Evolutionary conservation across 2,888 invertebrate species (phyloP).

Genomic region (Apodemia mormo): DNA sequence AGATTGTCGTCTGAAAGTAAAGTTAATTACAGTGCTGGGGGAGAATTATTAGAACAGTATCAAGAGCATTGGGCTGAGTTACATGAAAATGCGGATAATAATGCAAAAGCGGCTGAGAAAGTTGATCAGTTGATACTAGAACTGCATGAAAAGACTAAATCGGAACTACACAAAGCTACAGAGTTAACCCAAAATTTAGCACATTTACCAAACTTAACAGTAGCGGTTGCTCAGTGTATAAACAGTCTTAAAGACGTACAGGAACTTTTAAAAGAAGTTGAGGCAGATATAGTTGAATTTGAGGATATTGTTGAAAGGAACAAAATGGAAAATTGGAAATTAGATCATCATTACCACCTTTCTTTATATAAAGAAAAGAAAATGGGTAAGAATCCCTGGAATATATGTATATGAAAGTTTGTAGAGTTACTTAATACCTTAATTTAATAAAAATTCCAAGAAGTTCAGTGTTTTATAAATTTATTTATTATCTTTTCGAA

Average conservation of each 20-base stretch:
- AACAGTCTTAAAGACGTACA: slow-evolving; percentile 78
- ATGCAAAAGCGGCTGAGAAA: slow-evolving; percentile 83
- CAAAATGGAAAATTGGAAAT: slow-evolving; percentile 86
- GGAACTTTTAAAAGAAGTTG: slow-evolving; percentile 83
- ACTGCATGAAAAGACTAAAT: slow-evolving; percentile 57
- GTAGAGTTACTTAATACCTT: too few relatives aligned
- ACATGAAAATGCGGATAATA: slow-evolving; percentile 85
- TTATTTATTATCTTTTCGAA: too few relatives aligned
- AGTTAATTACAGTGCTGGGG: slow-evolving; percentile 83
- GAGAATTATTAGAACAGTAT: slow-evolving; percentile 85
- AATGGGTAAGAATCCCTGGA: slow-evolving; percentile 73
- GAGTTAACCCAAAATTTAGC: slow-evolving; percentile 62
- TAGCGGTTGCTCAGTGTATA: slow-evolving; percentile 75
- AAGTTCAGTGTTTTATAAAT: too few relatives aligned
- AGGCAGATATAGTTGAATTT: slow-evolving; percentile 83
- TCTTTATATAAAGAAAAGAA: slow-evolving; percentile 87
- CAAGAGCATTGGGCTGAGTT: slow-evolving; percentile 87
- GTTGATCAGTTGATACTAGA: slow-evolving; percentile 69
- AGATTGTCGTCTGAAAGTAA: slow-evolving; percentile 56
- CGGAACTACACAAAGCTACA: slow-evolving; percentile 56
- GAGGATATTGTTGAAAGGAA: slow-evolving; percentile 86
- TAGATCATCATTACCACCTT: slow-evolving; percentile 87
- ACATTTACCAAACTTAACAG: slow-evolving; percentile 63
- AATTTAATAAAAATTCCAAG: too few relatives aligned
- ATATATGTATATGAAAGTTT: neutral